These are phyloP conservation scores for Theristicus caerulescens DNA, from an alignment of 2,113 vertebrate species.

Conservation along the genomic window DNA sequence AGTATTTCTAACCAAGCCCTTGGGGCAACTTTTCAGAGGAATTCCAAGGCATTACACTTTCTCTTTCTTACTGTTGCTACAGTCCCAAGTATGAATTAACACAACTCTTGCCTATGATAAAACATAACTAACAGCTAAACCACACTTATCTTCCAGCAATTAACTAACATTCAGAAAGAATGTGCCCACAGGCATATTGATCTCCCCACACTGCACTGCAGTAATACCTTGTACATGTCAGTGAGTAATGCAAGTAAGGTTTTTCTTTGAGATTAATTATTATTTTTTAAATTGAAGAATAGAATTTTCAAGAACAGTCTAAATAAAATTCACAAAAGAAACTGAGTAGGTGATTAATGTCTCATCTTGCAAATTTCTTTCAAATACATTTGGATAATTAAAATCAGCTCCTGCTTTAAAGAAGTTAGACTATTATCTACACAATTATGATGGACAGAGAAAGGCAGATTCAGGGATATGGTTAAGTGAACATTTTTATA, in stretches of 20 bases:
- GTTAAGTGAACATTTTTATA: neutral
- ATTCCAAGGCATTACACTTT: neutral
- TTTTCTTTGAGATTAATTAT: neutral
- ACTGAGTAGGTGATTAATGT: neutral
- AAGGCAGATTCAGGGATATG: neutral
- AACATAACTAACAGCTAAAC: neutral
- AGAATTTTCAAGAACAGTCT: neutral
- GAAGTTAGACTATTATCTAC: neutral
- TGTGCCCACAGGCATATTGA: accelerated
- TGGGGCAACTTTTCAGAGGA: neutral
- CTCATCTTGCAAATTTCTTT: neutral
- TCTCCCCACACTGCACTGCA: neutral
- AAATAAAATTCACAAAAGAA: neutral
- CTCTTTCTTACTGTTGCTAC: neutral
- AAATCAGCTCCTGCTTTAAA: neutral
- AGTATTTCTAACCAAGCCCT: neutral
- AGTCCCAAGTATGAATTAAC: neutral
- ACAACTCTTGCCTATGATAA: neutral
- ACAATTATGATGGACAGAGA: neutral
- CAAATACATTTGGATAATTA: neutral
- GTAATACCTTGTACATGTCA: neutral
- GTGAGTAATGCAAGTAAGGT: neutral
- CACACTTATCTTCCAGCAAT: neutral
- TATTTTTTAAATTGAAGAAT: neutral
- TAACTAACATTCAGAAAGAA: neutral